Conservation (phyloP, 92 coral and sea anemone species). For the Heliopora coerulea region DNA sequence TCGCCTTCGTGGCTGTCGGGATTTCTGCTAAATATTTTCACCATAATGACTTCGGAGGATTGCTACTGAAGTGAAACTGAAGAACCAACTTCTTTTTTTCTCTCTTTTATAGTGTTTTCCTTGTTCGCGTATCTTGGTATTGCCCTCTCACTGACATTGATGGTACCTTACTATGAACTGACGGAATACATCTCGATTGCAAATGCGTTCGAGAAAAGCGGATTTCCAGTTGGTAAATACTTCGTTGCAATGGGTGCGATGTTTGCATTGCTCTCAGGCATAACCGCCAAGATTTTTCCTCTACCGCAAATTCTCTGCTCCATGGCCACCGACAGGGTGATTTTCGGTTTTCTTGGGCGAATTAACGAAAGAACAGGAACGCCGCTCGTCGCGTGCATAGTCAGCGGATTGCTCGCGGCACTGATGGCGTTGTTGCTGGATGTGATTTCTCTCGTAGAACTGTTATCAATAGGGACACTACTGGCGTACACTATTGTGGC, state of each 20-base stretch:
- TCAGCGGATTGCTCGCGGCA: conserved; percentile 77
- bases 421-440: conserved; percentile 81
- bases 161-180: conserved; percentile 84
- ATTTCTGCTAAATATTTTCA: too few species aligned
- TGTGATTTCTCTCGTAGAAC: conserved; percentile 76
- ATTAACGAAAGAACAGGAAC: conserved; percentile 49
- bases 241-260: conserved; percentile 92
- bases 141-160: conserved; percentile 81
- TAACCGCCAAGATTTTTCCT: conserved; percentile 71
- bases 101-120: conserved; percentile 62
- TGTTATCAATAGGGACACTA: conserved; percentile 95
- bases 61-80: too few species aligned
- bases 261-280: conserved; percentile 81
- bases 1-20: too few species aligned
- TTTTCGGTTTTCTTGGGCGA: conserved; percentile 70
- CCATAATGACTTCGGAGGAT: too few species aligned
- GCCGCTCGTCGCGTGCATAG: conserved; percentile 64
- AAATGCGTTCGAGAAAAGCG: conserved; percentile 82
- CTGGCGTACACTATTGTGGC: conserved; percentile 92
- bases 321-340: conserved; percentile 94
- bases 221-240: conserved; percentile 90
- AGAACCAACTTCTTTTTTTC: too few species aligned
- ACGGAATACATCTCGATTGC: conserved; percentile 77
- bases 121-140: conserved; percentile 86
- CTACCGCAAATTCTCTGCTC: conserved; percentile 93